Conservation (phyloP, 2,797 vertebrate species). For the Parambassis ranga region DNA sequence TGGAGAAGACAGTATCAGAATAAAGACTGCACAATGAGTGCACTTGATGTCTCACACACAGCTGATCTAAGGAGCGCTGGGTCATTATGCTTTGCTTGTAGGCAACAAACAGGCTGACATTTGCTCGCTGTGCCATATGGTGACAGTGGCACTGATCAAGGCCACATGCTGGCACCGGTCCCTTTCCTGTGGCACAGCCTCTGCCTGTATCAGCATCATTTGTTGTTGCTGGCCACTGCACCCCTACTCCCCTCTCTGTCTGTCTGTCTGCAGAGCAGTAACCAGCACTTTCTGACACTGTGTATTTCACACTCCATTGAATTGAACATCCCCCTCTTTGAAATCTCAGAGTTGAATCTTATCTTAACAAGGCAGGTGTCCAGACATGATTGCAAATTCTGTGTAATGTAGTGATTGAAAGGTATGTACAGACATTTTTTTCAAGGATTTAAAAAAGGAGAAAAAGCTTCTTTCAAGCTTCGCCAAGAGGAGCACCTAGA, state of each 20-base stretch:
- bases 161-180: conserved; percentile 16
- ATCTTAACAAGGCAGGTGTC: conserved; percentile 26
- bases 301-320: conserved; percentile 15
- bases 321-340: not conserved
- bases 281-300: not conserved
- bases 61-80: not conserved
- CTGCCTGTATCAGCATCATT: conserved; percentile 2
- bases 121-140: conserved; percentile 43
- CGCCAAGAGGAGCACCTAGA: too few relatives aligned
- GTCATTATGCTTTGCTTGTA: not conserved
- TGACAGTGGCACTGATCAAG: conserved; percentile 37
- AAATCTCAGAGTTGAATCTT: conserved; percentile 27
- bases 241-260: not conserved
- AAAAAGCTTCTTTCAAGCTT: too few relatives aligned
- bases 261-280: not conserved
- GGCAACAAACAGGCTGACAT: conserved; percentile 28
- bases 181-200: conserved; percentile 22
- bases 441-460: too few relatives aligned
- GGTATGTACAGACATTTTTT: too few relatives aligned
- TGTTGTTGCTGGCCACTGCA: not conserved
- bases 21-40: not conserved
- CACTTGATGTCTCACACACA: not conserved
- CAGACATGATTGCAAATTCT: not conserved
- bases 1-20: not conserved
- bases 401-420: not conserved